Conservation (phyloP, 2,888 invertebrate genomes). For the Malthinus flaveolus region DNA sequence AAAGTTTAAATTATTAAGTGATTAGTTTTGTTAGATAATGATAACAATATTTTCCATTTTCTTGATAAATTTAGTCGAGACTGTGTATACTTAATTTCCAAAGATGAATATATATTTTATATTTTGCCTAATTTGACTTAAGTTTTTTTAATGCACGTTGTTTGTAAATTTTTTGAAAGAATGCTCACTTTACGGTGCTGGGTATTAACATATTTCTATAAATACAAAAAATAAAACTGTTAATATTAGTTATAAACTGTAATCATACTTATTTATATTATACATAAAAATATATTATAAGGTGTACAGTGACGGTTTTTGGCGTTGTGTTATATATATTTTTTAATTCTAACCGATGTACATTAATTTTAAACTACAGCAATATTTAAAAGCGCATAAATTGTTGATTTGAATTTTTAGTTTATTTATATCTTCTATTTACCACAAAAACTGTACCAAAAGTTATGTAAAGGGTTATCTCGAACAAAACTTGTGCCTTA, state of each 20-base stretch:
- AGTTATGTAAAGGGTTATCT: too few relatives aligned
- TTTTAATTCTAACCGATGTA: conserved; percentile 11
- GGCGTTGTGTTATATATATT: conserved; percentile 20
- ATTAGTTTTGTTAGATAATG: too few relatives aligned
- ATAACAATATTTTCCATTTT: too few relatives aligned
- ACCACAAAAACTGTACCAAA: too few relatives aligned
- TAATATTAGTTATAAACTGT: conserved; percentile 20
- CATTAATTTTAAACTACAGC: conserved; percentile 4
- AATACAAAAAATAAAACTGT: conserved; percentile 1
- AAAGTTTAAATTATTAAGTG: too few relatives aligned
- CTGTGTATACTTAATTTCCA: conserved; percentile 27
- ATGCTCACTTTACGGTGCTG: conserved; percentile 36
- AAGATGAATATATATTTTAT: conserved; percentile 15
- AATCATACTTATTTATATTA: conserved; percentile 22
- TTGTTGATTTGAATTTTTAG: not conserved
- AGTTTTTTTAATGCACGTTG: conserved; percentile 26
- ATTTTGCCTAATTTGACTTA: conserved; percentile 4
- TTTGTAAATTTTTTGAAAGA: conserved; percentile 24
- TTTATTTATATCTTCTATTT: not conserved
- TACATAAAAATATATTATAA: conserved; percentile 15
- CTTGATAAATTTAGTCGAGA: conserved; percentile 8
- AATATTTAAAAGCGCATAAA: conserved; percentile 3
- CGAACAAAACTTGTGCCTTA: conserved; percentile 3
- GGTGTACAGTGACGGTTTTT: conserved; percentile 20
- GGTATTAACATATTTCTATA: conserved; percentile 24